Percentiles rank a stretch among this genome's conserved stretches.
Conservation (phyloP, 2,113 vertebrate genomes). For the Ictidomys tridecemlineatus region DNA sequence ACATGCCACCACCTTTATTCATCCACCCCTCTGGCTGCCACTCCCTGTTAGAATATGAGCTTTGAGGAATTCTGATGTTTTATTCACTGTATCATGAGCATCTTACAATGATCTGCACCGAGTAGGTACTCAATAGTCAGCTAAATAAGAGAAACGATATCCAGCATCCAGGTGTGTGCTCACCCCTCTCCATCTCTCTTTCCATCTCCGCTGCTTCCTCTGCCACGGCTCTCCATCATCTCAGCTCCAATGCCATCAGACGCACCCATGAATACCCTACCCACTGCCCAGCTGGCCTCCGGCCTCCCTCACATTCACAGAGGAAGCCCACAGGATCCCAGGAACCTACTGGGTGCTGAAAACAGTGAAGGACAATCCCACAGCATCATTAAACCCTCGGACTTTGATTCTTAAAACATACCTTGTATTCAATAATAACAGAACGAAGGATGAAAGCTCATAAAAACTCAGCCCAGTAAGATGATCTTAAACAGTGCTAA, state of each 20-base stretch:
- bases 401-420: background rate
- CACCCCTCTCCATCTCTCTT: background rate
- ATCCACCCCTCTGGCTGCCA: background rate
- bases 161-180: background rate
- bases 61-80: background rate
- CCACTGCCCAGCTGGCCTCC: background rate
- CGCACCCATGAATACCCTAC: rapidly evolving
- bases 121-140: background rate
- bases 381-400: background rate
- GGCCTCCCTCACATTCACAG: background rate
- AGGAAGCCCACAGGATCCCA: background rate
- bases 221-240: background rate
- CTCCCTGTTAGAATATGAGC: constrained; percentile 2
- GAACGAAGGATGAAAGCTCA: background rate
- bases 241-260: background rate
- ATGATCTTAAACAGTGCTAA: constrained; percentile 37
- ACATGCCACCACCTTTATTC: background rate
- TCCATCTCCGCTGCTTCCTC: background rate
- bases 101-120: background rate
- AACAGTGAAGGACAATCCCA: background rate
- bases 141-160: background rate
- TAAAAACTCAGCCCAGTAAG: background rate
- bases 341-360: background rate
- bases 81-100: background rate
- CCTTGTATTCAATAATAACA: background rate